These are phyloP conservation scores for Stichopus chloronotus DNA, from an alignment of 35 echinoderm and acorn worm species.

Conservation along the genomic window DNA sequence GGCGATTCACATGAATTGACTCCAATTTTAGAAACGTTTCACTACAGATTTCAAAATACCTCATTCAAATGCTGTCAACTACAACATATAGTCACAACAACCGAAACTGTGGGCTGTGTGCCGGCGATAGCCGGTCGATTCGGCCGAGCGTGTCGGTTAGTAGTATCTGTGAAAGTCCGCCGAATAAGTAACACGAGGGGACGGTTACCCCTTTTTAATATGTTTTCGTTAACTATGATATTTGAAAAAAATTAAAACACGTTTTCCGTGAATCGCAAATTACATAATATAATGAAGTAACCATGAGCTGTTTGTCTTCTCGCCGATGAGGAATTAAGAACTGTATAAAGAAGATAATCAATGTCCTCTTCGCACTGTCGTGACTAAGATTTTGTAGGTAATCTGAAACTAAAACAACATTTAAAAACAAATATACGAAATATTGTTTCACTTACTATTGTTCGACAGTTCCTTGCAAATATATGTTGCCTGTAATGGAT, in stretches of 20 bases:
- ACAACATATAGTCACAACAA: no score
- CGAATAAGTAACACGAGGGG: no score
- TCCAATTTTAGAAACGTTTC: no score
- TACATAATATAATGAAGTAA: not conserved
- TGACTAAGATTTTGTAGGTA: not conserved
- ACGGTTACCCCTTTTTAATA: no score
- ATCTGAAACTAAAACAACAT: not conserved
- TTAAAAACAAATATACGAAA: not conserved
- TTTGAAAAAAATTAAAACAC: not conserved
- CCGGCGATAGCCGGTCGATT: no score
- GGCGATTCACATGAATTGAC: no score
- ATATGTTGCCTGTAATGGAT: conserved; percentile 27
- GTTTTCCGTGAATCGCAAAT: not conserved
- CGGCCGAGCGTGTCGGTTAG: no score
- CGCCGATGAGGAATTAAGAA: not conserved
- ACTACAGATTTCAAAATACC: no score
- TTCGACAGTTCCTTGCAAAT: not conserved
- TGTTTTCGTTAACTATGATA: no score
- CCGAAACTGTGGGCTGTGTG: no score
- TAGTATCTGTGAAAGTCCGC: no score
- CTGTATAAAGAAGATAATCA: not conserved
- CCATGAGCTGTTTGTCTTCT: not conserved
- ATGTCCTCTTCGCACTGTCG: not conserved
- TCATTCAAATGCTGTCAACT: no score
- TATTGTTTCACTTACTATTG: not conserved